Base-by-base conservation (phyloP, 2,797 vertebrate genomes). In the Sylvia borin region DNA sequence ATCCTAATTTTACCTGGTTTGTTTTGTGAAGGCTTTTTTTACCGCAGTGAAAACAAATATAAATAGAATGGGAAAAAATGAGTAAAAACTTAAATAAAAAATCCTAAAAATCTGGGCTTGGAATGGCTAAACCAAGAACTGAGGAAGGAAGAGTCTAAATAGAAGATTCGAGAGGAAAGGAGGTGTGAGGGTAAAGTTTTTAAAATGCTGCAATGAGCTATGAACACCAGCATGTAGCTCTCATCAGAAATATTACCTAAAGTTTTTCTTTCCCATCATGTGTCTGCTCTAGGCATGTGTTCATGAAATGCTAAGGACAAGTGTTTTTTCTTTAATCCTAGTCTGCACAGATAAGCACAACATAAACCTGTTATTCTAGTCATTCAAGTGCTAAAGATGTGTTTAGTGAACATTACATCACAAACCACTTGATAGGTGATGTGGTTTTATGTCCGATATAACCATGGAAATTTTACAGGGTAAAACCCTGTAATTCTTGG, bases 61-160 rank as follows among this genome's bases (percentile, higher is more conserved):
- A 32, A 84, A 12, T 20, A 42, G 31, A 68, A 36, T 42, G 16
- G 18, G 0, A 48, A n/a, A 55, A 3, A 26, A 0, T 6, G 0
- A 61, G 7, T 15, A 60, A 14, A 84, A 88, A 42, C 3, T 61
- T 36, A 53, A 86, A 60, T 4, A 45, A 43, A 90, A 26, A 25
- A 10, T 1, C 1, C 5, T 50, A 11, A 32, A 43, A 58, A 62
- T 13, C 10, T 45, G 4, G 5, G 0, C 2, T 84, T 64, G 21
- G 29, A 66, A 58, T 45, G 11, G 10, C 11, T 27, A 43, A 70
- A 58, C 4, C 10, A n/a, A 61, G 48, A 93, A 43, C 18, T 11
- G 43, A 57, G 9, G 25, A 68, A 75, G 19, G 5, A 83, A 60
- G 22, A 66, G 3, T 8, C 11, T 7, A 3, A 3, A 25, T 10